Evolutionary conservation across 2,888 invertebrate species (phyloP).

Genomic region (Tortrix viridana): DNA sequence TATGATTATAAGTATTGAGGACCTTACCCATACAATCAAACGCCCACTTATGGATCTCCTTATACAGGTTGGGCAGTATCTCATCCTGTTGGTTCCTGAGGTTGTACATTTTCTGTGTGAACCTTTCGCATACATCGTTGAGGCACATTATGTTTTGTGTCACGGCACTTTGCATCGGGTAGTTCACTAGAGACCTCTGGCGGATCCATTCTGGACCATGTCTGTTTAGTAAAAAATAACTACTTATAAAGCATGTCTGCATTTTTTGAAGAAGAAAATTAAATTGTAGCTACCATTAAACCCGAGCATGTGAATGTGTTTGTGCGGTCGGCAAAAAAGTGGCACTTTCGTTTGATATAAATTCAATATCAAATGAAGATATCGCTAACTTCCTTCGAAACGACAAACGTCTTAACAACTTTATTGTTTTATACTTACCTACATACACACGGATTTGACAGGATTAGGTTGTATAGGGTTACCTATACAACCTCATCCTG

Average conservation of each 20-base stretch:
- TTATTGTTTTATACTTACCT: no score
- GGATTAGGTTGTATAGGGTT: no score
- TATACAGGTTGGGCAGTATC: constrained; percentile 81
- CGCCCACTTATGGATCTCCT: constrained; percentile 87
- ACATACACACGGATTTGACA: no score
- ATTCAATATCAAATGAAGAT: no score
- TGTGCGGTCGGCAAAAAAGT: no score
- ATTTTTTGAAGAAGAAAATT: background rate
- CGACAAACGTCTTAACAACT: no score
- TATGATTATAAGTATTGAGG: no score
- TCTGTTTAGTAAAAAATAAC: constrained; percentile 54
- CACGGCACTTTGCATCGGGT: constrained; percentile 70
- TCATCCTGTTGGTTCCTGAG: constrained; percentile 86
- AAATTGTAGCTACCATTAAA: no score
- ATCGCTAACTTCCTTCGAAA: no score
- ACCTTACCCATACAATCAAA: constrained; percentile 86
- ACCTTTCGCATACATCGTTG: constrained; percentile 64
- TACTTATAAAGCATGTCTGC: background rate
- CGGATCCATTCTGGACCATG: constrained; percentile 85
- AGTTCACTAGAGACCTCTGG: constrained; percentile 76
- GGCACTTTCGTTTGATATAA: no score
- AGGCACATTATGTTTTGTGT: constrained; percentile 68
- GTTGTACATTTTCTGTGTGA: constrained; percentile 74
- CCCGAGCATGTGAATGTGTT: no score
- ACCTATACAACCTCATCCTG: no score